Evolutionary conservation across 2,797 vertebrate species (phyloP), one percentile per base, ranked within the genome.

Genomic region (Philypnodon macrostomus): DNA sequence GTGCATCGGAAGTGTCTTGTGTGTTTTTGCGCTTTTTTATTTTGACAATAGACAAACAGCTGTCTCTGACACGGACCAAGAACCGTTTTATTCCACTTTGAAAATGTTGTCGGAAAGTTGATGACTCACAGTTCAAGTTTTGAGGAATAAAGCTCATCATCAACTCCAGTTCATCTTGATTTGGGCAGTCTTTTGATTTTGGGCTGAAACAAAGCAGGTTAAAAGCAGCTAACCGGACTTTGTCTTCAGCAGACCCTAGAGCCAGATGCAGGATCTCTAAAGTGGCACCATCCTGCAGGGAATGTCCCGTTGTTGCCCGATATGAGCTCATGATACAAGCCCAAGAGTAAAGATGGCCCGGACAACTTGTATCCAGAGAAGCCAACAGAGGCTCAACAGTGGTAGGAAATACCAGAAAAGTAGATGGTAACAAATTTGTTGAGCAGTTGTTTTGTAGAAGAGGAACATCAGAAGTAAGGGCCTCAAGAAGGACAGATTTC

Each of bases 101-200:
- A 49, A 96, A 88, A 59, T 93, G 90, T 61, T 97, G 94, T 19
- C 94, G 92, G 58, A 95, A 96, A 0, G 90, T 84, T 0, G 94
- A 92, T 0, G 92, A 93, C 55, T 92, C 90, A 0, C 89, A 89
- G 64, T 91, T 95, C 8, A 97, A 81, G 81, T 93, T 97, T 56
- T 91, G 85, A 9, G 90, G 90, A 56, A 97, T 75, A 46, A 94
- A 95, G 19, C 23, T 65, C 64, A 11, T 89, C 64, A 95, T 79
- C 5, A 89, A 45, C 0, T 0, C 36, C 53, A 91, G 17, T 65
- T 95, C 93, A 1, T 70, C 63, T 0, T 32, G 2, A 0, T 59
- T 84, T 0, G 92, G 89, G 8, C 79, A 62, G 49, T 80, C 91
- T 58, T 76, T 93, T 63, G 90, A 92, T 65, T 88, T 92, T 8